phyloP scores from a whole-genome alignment of 1,140 invertebrate genomes.

The Hypothenemus hampei region DNA sequence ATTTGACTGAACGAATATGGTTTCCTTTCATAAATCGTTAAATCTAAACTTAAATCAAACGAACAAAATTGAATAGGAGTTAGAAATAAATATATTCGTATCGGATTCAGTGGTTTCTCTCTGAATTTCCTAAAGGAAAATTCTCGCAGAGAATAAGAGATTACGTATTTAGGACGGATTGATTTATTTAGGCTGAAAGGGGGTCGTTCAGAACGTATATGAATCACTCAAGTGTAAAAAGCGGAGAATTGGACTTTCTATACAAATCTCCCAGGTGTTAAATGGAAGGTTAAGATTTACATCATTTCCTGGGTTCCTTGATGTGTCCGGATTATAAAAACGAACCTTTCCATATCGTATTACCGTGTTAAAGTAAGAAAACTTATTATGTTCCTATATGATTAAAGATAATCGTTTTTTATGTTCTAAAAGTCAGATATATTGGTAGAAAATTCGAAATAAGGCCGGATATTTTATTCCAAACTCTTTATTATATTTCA shows the following conservation, averaged over 20 bases:
- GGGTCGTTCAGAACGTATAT: conserved; percentile 10
- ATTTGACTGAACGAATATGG: background rate
- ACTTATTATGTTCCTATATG: too few species aligned
- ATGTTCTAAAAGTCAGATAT: too few species aligned
- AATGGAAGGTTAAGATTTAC: conserved; percentile 23
- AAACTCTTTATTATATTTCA: too few species aligned
- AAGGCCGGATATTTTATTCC: too few species aligned
- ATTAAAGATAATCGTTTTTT: too few species aligned
- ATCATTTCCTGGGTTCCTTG: conserved; percentile 8
- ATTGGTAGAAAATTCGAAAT: too few species aligned
- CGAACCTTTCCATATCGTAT: too few species aligned
- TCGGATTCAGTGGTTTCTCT: background rate
- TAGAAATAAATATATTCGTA: background rate
- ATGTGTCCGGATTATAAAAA: conserved; percentile 6
- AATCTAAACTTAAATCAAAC: too few species aligned
- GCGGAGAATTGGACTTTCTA: conserved; percentile 13
- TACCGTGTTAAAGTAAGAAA: too few species aligned
- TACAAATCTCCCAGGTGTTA: conserved; percentile 19
- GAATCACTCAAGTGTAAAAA: conserved; percentile 19
- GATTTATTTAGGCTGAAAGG: conserved; percentile 22
- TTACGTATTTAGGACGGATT: conserved; percentile 20
- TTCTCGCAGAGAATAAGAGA: conserved; percentile 10
- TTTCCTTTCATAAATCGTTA: too few species aligned
- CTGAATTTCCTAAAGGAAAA: conserved; percentile 8
- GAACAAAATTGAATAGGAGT: background rate